Conservation (phyloP, 1,140 invertebrate genomes). For the Bradysia coprophila region DNA sequence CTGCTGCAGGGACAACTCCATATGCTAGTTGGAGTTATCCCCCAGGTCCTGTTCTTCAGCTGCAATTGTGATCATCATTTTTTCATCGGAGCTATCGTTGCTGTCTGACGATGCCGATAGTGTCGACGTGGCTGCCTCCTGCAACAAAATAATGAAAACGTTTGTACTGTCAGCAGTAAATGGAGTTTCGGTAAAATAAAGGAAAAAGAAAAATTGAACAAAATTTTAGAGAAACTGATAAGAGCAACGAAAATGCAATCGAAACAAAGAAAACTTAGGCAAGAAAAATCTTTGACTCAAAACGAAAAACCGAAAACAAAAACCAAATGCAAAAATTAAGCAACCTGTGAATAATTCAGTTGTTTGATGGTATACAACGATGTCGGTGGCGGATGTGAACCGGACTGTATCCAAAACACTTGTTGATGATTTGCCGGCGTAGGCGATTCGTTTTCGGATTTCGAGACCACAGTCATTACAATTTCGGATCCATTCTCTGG, state of each 20-base stretch:
- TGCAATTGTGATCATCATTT: conserved; percentile 44
- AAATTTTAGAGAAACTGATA: not conserved
- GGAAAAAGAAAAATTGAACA: not conserved
- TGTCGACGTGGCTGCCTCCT: conserved; percentile 39
- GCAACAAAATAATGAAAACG: conserved; percentile 7
- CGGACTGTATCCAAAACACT: conserved; percentile 7
- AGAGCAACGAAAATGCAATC: not conserved
- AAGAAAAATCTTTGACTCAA: not conserved
- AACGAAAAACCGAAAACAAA: not conserved
- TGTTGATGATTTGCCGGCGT: conserved; percentile 1
- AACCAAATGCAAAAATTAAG: not conserved
- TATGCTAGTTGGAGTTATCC: conserved; percentile 22
- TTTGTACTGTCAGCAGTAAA: too few species aligned
- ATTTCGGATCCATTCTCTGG: not conserved
- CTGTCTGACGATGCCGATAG: conserved; percentile 38
- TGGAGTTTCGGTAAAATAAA: too few species aligned
- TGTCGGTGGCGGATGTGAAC: not conserved
- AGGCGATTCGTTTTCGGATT: conserved; percentile 6
- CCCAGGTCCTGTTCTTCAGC: conserved; percentile 20
- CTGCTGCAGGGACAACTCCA: not conserved
- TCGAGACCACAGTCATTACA: not conserved
- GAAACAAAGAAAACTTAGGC: not conserved
- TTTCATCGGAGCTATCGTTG: conserved; percentile 34
- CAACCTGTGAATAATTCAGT: conserved; percentile 21
- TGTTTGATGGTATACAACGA: conserved; percentile 21